Conservation (phyloP, 2,888 invertebrate species). For the Thelaira solivaga region DNA sequence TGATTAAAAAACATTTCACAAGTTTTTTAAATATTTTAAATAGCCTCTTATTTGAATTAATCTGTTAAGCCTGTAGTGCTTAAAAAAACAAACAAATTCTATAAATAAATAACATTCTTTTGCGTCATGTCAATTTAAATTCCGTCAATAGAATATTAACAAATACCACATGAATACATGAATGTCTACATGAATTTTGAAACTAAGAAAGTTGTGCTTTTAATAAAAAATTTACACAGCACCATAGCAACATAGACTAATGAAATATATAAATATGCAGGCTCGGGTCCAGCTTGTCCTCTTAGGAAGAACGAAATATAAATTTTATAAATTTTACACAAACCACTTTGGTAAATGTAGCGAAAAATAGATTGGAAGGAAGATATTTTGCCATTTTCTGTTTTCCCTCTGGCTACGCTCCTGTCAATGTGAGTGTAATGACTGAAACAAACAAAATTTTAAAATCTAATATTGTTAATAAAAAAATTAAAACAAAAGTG, state of each 20-base stretch:
- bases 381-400: no score
- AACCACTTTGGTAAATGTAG: no score
- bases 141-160: neutral
- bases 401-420: no score
- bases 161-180: conserved; percentile 15
- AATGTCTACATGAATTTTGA: no score
- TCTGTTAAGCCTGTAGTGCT: conserved; percentile 1
- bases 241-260: neutral
- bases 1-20: neutral
- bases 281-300: no score
- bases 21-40: neutral
- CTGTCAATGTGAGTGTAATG: no score
- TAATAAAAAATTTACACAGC: neutral
- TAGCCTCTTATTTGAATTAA: conserved; percentile 17
- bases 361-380: no score
- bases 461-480: neutral
- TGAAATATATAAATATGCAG: no score
- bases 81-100: conserved; percentile 19
- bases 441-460: no score
- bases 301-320: no score
- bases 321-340: no score
- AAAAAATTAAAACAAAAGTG: neutral
- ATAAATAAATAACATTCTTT: neutral
- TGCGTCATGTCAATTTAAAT: conserved; percentile 7
- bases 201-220: no score